A percentile compares a stretch with the other conserved stretches of the same genome.
phyloP scores from a whole-genome alignment of 2,888 invertebrate genomes.

The Drosophila hamatofila region DNA sequence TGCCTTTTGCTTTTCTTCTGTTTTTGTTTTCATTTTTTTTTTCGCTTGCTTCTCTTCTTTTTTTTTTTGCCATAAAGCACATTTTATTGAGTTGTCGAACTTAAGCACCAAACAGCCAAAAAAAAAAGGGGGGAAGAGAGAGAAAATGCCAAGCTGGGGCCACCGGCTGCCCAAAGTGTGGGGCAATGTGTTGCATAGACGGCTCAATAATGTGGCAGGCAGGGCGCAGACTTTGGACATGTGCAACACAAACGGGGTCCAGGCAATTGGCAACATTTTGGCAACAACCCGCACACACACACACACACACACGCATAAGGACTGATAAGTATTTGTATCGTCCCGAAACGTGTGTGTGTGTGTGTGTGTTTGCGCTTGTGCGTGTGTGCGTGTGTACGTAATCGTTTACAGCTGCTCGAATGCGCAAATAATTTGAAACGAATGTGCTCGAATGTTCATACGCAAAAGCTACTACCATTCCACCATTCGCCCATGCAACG shows the following conservation, averaged over 20 bases:
- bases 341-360: conserved; percentile 52
- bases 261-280: conserved; percentile 77
- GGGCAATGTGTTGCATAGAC: conserved; percentile 79
- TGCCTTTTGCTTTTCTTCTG: conserved; percentile 59
- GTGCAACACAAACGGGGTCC: conserved; percentile 65
- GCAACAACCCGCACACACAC: conserved; percentile 47
- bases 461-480: conserved; percentile 65
- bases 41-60: conserved; percentile 11
- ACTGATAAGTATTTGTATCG: conserved; percentile 71
- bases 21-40: conserved; percentile 45
- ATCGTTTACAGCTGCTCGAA: conserved; percentile 84
- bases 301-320: conserved; percentile 42
- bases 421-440: conserved; percentile 81
- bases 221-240: conserved; percentile 55
- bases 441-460: conserved; percentile 70
- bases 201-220: conserved; percentile 73
- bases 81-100: conserved; percentile 85
- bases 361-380: conserved; percentile 49
- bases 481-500: conserved; percentile 56
- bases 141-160: conserved; percentile 42
- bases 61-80: conserved; percentile 80
- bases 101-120: conserved; percentile 73
- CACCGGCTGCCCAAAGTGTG: conserved; percentile 46
- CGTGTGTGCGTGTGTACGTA: conserved; percentile 68
- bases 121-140: conserved; percentile 24